These are phyloP conservation scores for Pedionomus torquatus DNA, from an alignment of 2,113 vertebrate species.

Conservation along the genomic window DNA sequence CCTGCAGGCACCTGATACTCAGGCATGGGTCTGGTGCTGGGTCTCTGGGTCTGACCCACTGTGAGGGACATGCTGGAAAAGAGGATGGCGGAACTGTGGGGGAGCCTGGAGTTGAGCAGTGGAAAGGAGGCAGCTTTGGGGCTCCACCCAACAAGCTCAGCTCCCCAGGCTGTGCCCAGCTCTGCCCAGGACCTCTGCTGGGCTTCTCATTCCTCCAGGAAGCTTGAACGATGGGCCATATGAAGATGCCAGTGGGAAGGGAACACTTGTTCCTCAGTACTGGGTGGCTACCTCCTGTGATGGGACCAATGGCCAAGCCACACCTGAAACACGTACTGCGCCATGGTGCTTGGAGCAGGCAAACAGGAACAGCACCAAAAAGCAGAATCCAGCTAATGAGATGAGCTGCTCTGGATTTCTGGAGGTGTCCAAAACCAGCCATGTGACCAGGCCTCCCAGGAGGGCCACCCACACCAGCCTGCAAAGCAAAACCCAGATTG, in stretches of 20 bases:
- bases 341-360: constrained; percentile 84
- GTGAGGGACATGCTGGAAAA: not conserved
- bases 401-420: constrained; percentile 85
- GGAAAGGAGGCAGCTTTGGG: not conserved
- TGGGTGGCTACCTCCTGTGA: not conserved
- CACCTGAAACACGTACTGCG: constrained; percentile 74
- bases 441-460: constrained; percentile 77
- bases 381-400: constrained; percentile 87
- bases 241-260: not conserved
- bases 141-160: not conserved
- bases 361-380: constrained; percentile 82
- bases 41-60: not conserved
- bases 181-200: not conserved
- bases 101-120: not conserved
- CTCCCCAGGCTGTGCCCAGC: not conserved
- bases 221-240: not conserved
- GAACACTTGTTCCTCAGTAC: not conserved
- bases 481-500: not conserved
- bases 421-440: constrained; percentile 85
- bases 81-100: not conserved
- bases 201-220: not conserved
- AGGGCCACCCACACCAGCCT: constrained; percentile 81
- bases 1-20: not conserved
- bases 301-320: not conserved
- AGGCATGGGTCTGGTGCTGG: not conserved